Conservation (phyloP, 2,888 invertebrate genomes). For the Mallateleia sp. region DNA sequence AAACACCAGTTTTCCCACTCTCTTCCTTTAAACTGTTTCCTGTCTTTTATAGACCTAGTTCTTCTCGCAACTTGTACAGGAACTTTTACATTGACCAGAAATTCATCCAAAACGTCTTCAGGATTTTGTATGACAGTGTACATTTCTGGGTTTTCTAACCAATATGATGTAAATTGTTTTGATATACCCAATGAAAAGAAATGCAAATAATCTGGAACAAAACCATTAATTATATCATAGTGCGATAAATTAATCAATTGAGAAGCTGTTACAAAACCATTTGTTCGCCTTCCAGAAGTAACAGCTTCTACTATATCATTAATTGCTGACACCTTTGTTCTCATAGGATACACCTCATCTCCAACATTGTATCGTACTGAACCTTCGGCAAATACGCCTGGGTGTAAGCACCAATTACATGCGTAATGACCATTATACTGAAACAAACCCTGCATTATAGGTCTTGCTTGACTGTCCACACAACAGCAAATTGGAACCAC, state of each 20-base stretch:
- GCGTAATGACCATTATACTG: not conserved
- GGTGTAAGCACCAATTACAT: not conserved
- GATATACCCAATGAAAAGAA: conserved; percentile 58
- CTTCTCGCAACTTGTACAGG: not conserved
- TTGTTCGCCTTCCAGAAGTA: not conserved
- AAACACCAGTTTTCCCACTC: not conserved
- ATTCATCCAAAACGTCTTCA: not conserved
- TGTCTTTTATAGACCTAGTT: not conserved
- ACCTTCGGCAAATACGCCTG: not conserved
- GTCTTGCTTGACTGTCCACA: conserved; percentile 8
- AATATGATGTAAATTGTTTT: conserved; percentile 52
- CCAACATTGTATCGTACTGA: not conserved
- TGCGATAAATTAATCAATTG: conserved; percentile 42
- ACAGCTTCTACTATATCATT: not conserved
- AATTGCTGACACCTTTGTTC: not conserved
- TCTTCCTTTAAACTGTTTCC: not conserved
- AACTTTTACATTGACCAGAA: not conserved
- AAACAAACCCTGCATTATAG: not conserved
- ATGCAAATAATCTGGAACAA: conserved; percentile 27
- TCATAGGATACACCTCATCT: not conserved
- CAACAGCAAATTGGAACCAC: not conserved
- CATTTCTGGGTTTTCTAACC: conserved; percentile 3
- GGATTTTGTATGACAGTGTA: not conserved
- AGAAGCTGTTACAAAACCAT: conserved; percentile 59
- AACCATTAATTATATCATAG: conserved; percentile 6